Conservation (phyloP, 2,113 vertebrate species). For the Nyctibius bracteatus region DNA sequence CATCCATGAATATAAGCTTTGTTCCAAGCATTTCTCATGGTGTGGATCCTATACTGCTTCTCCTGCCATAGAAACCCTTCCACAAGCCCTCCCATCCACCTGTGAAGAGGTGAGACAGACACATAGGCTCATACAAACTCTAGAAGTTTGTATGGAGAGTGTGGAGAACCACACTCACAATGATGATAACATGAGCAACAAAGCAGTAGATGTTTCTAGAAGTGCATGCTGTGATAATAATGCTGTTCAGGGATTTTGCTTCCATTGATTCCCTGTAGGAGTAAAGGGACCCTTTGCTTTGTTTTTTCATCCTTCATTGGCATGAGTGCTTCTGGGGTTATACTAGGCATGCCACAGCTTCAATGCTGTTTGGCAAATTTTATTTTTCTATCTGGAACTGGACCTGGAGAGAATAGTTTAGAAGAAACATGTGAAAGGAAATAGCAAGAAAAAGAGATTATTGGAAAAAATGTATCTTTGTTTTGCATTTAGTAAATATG, state of each 20-base stretch:
- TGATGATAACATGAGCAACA: neutral
- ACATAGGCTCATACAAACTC: neutral
- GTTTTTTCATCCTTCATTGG: neutral
- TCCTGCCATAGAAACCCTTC: neutral
- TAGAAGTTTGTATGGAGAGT: no score
- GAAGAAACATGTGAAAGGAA: neutral
- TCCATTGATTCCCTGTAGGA: neutral
- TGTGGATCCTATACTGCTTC: neutral
- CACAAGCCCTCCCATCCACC: neutral
- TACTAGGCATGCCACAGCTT: neutral
- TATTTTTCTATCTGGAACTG: neutral
- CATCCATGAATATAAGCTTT: neutral
- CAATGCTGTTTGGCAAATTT: neutral
- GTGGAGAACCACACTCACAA: neutral
- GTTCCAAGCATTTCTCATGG: neutral
- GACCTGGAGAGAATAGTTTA: slow-evolving; percentile 18
- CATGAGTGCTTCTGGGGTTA: neutral
- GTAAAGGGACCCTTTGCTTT: neutral
- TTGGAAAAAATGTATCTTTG: slow-evolving; percentile 40
- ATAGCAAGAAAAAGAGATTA: slow-evolving; percentile 40
- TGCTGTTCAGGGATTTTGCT: neutral
- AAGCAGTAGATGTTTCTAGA: neutral
- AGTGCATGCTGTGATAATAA: neutral
- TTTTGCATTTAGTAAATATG: slow-evolving; percentile 49
- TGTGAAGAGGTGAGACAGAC: neutral